Evolutionary conservation across 2,888 invertebrate species (phyloP).

Genomic region (Eupithecia subumbrata): DNA sequence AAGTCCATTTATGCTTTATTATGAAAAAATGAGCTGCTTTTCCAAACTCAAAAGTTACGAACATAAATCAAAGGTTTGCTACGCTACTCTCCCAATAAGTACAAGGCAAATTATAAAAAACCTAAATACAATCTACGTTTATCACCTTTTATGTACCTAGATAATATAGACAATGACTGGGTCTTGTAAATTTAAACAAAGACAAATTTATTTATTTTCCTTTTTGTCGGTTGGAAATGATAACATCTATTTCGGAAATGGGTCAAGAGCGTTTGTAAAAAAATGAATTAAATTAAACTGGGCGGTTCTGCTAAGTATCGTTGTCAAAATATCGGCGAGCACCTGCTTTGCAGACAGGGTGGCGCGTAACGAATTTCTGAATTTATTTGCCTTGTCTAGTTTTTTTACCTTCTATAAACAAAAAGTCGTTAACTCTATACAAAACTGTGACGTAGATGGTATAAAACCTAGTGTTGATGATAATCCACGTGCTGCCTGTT

Average conservation of each 20-base stretch:
- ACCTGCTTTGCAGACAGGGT: constrained; percentile 76
- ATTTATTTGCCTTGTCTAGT: constrained; percentile 28
- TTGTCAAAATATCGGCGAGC: constrained; percentile 81
- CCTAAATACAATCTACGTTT: background rate
- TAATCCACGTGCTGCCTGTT: constrained; percentile 2
- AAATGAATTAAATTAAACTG: constrained; percentile 69
- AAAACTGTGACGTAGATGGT: background rate
- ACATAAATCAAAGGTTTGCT: background rate
- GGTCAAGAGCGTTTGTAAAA: constrained; percentile 72
- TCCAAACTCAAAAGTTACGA: background rate
- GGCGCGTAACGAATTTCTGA: constrained; percentile 72
- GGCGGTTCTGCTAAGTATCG: constrained; percentile 81
- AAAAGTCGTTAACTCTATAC: constrained; percentile 8
- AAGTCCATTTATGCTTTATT: background rate
- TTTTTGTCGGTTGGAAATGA: constrained; percentile 52
- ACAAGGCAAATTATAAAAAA: background rate
- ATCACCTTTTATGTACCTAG: background rate
- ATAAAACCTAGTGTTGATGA: background rate
- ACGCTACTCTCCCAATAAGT: background rate
- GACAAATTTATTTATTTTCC: background rate
- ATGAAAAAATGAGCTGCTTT: background rate
- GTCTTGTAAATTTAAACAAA: background rate
- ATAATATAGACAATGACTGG: background rate
- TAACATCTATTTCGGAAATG: constrained; percentile 71
- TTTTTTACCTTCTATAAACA: constrained; percentile 6